Conservation (phyloP, 2,797 vertebrate species). For the Ciconia nigra region DNA sequence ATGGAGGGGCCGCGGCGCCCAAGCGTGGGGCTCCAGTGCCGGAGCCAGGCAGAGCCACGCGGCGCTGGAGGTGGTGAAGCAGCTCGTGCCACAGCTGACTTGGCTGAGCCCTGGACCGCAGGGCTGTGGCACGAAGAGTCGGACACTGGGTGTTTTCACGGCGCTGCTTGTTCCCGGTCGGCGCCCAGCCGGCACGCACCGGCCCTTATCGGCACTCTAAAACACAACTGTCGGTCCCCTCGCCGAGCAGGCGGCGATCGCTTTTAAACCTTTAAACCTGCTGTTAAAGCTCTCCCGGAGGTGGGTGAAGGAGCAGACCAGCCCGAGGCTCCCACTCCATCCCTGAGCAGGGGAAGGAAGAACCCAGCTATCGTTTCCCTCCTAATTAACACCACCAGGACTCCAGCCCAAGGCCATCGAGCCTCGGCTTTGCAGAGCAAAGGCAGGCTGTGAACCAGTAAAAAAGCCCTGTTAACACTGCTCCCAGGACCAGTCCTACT, state of each 20-base stretch:
- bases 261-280: background rate
- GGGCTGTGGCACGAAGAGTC: accelerated
- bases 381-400: too few relatives aligned
- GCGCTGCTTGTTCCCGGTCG: accelerated
- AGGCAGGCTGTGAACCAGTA: background rate
- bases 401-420: background rate
- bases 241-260: accelerated
- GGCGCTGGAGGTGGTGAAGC: background rate
- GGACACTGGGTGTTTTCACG: accelerated
- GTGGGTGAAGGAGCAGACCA: background rate
- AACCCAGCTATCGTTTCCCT: background rate
- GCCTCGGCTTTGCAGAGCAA: background rate
- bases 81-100: background rate
- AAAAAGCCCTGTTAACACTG: background rate
- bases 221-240: too few relatives aligned
- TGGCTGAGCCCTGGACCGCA: too few relatives aligned
- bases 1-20: background rate
- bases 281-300: background rate
- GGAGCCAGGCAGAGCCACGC: accelerated
- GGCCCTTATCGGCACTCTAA: background rate
- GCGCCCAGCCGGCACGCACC: background rate
- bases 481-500: background rate
- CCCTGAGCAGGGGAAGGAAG: background rate
- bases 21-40: background rate
- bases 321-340: background rate